Base-by-base conservation (phyloP, 2,113 vertebrate species). In the Nesoenas mayeri region DNA sequence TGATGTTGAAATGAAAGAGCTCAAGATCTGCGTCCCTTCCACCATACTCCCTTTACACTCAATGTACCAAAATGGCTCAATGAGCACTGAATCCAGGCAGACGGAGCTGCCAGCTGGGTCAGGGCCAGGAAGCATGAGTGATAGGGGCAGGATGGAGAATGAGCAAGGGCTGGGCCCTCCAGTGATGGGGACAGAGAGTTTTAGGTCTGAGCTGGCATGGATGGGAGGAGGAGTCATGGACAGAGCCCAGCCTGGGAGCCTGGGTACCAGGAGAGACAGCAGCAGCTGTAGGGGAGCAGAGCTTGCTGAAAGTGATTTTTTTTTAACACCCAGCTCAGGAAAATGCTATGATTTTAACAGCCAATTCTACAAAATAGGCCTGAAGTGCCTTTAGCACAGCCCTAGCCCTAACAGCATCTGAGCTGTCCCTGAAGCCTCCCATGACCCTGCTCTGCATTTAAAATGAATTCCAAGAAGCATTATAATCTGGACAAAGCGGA, bases 361-460 rank as follows among this genome's bases (percentile, higher is more conserved):
- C 32, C 57, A 75, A 17, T 64, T 84, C 73, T 64, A 84, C 65
- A 74, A 80, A 93, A 75, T 0, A 3, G 69, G 32, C 34, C 69
- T 51, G 29, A 88, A 77, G 83, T 51, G 83, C 60, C 79, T 67
- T 51, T 32, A 78, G 65, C 65, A 75, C 13, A 91, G 44, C 48
- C 69, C 18, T 9, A 77, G 57, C 10, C 65, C 91, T 48, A 75
- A 64, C 8, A 84, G 64, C 60, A 87, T 53, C 80, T 6, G 2
- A 93, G 77, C 77, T 54, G 47, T 24, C 65, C 80, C 88, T 44
- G 57, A 74, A 93, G 84, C 81, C 79, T 92, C 48, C 69, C 60
- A 60, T 93, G 85, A 88, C 85, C 85, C 83, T 92, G 50, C 77
- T 93, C 93, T 92, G 95, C 92, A 92, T 94, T 94, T 95, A 93